phyloP scores from a whole-genome alignment of 2,113 vertebrate species.

The Chloroceryle aenea region DNA sequence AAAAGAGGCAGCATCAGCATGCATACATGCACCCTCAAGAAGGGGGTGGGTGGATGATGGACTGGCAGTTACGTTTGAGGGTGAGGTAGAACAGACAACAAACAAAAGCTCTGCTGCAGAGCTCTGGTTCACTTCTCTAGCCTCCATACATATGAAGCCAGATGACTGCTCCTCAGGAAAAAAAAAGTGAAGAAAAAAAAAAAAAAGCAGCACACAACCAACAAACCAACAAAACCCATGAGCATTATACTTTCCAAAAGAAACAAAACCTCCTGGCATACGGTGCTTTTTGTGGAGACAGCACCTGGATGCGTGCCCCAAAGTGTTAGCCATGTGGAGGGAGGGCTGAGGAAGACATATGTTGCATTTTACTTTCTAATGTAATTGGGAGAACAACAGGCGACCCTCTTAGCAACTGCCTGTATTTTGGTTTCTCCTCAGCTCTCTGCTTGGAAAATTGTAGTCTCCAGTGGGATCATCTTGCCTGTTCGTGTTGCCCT shows the following conservation, averaged over 20 bases:
- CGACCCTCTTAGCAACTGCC: conserved; percentile 45
- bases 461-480: background rate
- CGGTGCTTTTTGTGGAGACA: conserved; percentile 51
- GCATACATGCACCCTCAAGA: background rate
- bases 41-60: background rate
- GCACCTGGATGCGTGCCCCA: conserved; percentile 56
- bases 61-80: background rate
- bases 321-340: conserved; percentile 24
- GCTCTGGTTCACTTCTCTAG: background rate
- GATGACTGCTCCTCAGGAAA: background rate
- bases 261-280: conserved; percentile 60
- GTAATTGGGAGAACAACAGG: conserved; percentile 43
- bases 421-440: conserved; percentile 31
- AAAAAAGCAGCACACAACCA: background rate
- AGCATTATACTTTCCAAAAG: conserved; percentile 40
- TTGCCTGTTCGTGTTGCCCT: conserved; percentile 3
- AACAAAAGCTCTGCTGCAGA: background rate
- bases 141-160: background rate
- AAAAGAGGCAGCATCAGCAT: background rate
- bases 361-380: conserved; percentile 50
- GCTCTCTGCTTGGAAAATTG: conserved; percentile 29
- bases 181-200: background rate
- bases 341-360: conserved; percentile 33
- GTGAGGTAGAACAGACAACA: background rate
- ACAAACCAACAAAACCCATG: background rate